Evolutionary conservation across 2,888 invertebrate species (phyloP).

Genomic region (Tetanocera ferruginea): DNA sequence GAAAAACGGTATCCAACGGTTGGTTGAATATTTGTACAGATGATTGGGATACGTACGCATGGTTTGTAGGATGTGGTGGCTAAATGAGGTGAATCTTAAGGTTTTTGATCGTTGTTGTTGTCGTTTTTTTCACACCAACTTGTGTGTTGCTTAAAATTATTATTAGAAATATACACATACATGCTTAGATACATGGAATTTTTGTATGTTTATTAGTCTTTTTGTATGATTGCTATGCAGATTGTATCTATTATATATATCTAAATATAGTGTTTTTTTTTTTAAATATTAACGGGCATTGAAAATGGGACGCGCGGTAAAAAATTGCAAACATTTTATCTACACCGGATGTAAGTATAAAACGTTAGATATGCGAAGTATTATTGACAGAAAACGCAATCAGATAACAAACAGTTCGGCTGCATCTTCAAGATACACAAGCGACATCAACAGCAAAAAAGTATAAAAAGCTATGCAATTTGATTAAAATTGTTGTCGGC

Average conservation of each 20-base stretch:
- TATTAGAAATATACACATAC: not conserved
- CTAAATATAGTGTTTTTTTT: not conserved
- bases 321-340: conserved; percentile 28
- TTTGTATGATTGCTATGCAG: not conserved
- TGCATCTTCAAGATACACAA: too few relatives aligned
- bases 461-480: too few relatives aligned
- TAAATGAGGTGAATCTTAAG: too few relatives aligned
- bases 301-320: not conserved
- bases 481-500: not conserved
- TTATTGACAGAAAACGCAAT: too few relatives aligned
- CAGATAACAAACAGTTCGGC: too few relatives aligned
- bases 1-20: not conserved
- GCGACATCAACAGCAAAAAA: too few relatives aligned
- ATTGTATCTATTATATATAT: too few relatives aligned
- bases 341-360: conserved; percentile 37
- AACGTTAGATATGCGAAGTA: not conserved
- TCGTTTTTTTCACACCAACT: too few relatives aligned
- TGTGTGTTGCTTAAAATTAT: too few relatives aligned
- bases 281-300: not conserved
- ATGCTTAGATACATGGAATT: not conserved
- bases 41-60: not conserved
- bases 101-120: too few relatives aligned
- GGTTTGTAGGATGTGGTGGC: too few relatives aligned
- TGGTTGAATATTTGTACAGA: not conserved
- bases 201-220: not conserved